Evolutionary conservation across 2,797 vertebrate species (phyloP), one percentile per base, ranked within the genome.

Genomic region (Pempheris klunzingeri): DNA sequence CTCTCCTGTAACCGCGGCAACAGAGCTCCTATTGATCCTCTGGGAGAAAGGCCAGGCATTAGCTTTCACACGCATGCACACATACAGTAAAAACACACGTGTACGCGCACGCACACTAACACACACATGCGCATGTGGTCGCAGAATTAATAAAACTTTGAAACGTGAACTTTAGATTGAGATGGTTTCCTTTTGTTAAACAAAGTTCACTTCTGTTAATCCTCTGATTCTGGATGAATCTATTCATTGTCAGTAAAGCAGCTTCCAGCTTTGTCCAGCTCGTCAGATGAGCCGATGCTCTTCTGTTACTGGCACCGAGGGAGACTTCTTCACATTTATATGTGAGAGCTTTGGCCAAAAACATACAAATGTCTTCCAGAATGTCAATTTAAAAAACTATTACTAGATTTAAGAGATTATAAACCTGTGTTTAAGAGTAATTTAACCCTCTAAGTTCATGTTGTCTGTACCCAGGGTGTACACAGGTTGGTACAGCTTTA

Each of bases 11-110:
- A 92, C 92, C 88, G 85, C 87, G 74, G 90, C 91, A 94, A 96
- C 94, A 94, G 90, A 93, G 92, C 91, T 89, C 80, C 89, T 90
- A 94, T 95, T 95, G 93, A 96, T 94, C 87, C 87, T 86, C 68
- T 60, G 81, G 89, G 85, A 89, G 85, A 93, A 91, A 90, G 87
- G 87, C 88, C 90, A 90, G 87, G 87, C 84, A 74, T 89, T 79
- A 78, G 85, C 80, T 88, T 81, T 82, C 87, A 84, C 69, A 77
- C 83, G 74, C 84, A 76, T 63, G 61, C 74, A 71, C 71, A 77
- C 77, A 60, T 82, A 82, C 78, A 60, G 74, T 76, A 70, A 64
- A 81, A 59, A 81, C 58, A 71, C 58, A 81, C 22, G 22, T 39
- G 47, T n/a, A 71, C 24, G 65, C 52, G 34, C 60, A 81, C 60